Evolutionary conservation across 2,888 invertebrate genomes (phyloP).

Genomic region (Drosophila planitibia): DNA sequence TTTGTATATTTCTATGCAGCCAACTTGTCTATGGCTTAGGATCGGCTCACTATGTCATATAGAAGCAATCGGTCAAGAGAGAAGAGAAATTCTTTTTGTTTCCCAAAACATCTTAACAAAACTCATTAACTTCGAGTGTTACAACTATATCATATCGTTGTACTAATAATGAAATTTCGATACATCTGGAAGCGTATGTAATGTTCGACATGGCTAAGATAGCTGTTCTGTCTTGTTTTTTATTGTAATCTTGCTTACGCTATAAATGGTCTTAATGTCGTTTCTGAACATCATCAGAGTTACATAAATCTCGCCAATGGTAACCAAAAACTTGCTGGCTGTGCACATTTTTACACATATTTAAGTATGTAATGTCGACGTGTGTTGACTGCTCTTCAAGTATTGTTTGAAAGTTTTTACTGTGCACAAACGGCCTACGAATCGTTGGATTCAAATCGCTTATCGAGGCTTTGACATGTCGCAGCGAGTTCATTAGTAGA

Average conservation of each 20-base stretch:
- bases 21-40: neutral
- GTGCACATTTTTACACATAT: conserved; percentile 78
- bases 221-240: conserved; percentile 6
- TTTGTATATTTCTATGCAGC: neutral
- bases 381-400: conserved; percentile 31
- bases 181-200: neutral
- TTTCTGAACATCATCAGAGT: conserved; percentile 56
- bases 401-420: conserved; percentile 61
- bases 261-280: conserved; percentile 48
- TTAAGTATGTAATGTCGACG: conserved; percentile 13
- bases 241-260: conserved; percentile 30
- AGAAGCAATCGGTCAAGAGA: neutral
- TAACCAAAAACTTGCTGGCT: conserved; percentile 71
- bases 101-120: neutral
- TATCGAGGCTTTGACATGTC: conserved; percentile 54
- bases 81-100: neutral
- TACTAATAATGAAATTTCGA: neutral
- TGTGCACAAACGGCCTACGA: conserved; percentile 35
- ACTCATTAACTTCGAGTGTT: neutral
- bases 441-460: conserved; percentile 41
- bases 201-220: neutral
- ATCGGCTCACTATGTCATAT: neutral
- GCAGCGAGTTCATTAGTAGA: conserved; percentile 61
- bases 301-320: conserved; percentile 76
- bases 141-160: neutral